Conservation (phyloP, 2,888 invertebrate genomes). For the Sylvicola cinctus region DNA sequence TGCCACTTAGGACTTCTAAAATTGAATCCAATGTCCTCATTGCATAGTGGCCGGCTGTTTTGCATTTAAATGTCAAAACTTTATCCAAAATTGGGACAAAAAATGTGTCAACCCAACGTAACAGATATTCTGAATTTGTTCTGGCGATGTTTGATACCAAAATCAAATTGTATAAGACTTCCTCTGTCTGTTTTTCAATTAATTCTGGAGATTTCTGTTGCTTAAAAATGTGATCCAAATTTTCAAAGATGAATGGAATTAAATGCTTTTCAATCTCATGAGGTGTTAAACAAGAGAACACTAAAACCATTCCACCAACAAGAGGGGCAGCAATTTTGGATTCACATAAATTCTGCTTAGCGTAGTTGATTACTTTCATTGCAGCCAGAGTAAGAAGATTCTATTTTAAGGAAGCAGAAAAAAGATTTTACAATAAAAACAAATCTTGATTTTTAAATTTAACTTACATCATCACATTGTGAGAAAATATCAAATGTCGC, state of each 20-base stretch:
- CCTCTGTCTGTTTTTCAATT: conserved; percentile 59
- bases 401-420: too few relatives aligned
- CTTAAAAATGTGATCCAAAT: conserved; percentile 27
- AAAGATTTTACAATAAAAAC: conserved; percentile 6
- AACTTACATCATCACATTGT: conserved; percentile 47
- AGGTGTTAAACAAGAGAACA: conserved; percentile 37
- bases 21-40: too few relatives aligned
- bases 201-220: conserved; percentile 44
- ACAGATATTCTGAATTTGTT: conserved; percentile 31
- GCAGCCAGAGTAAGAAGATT: conserved; percentile 41
- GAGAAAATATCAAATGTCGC: conserved; percentile 45
- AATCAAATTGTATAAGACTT: conserved; percentile 55
- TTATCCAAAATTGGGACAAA: conserved; percentile 40
- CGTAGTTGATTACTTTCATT: conserved; percentile 52
- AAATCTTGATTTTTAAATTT: conserved; percentile 11
- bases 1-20: too few relatives aligned
- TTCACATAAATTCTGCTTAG: conserved; percentile 57
- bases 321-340: conserved; percentile 65
- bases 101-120: too few relatives aligned
- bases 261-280: conserved; percentile 50
- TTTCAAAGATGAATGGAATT: conserved; percentile 48
- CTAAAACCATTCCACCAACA: conserved; percentile 48
- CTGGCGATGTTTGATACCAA: conserved; percentile 50
- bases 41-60: too few relatives aligned
- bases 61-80: conserved; percentile 39